A percentile compares a stretch with the other conserved stretches of the same genome.
These are phyloP conservation scores for Polypedilum pembai DNA, from an alignment of 1,140 invertebrate genomes.

Conservation along the genomic window DNA sequence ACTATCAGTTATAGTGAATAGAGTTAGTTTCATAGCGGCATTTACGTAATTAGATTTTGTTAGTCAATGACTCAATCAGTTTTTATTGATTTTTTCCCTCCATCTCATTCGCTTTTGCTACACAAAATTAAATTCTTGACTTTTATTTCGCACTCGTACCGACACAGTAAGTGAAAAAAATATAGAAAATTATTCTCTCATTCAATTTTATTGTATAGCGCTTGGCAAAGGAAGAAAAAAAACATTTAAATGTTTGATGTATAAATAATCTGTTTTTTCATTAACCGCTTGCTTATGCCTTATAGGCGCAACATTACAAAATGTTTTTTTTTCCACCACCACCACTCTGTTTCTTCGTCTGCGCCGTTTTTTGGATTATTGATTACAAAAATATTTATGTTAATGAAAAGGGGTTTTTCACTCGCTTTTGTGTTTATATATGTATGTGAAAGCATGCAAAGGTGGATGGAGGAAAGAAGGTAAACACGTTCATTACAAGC, in stretches of 20 bases:
- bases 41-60: neutral
- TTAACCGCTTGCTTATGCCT: neutral
- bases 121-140: too few relatives aligned
- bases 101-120: neutral
- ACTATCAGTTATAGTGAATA: too few relatives aligned
- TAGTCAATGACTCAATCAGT: conserved; percentile 12
- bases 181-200: too few relatives aligned
- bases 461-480: neutral
- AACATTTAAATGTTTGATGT: neutral
- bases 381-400: conserved; percentile 19
- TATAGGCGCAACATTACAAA: neutral
- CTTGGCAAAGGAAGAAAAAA: neutral
- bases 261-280: neutral
- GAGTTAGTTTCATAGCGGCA: neutral
- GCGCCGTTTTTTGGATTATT: neutral
- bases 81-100: neutral
- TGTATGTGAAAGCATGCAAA: neutral
- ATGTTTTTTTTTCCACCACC: neutral
- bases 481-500: conserved; percentile 1
- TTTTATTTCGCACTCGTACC: too few relatives aligned
- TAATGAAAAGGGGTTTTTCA: neutral
- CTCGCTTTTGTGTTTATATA: too few relatives aligned
- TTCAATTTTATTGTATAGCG: neutral
- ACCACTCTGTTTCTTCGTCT: neutral
- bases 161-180: too few relatives aligned